Conservation (phyloP, 2,113 vertebrate genomes). For the Myocastor coypus region DNA sequence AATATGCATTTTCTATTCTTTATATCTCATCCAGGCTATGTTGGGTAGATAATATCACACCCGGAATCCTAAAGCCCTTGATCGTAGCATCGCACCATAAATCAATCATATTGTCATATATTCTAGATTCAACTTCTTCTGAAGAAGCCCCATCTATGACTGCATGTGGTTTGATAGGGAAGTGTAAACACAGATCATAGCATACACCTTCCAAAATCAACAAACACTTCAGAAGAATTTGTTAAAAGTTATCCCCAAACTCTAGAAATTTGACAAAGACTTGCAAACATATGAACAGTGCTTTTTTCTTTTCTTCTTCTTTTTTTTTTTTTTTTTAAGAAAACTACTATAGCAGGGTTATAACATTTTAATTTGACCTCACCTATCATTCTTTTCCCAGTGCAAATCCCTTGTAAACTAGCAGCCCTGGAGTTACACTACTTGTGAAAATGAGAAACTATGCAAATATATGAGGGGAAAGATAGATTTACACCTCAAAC, state of each 20-base stretch:
- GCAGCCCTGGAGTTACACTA: neutral
- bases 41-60: neutral
- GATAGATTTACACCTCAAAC: neutral
- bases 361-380: neutral
- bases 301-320: no score
- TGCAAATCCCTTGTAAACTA: neutral
- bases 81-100: neutral
- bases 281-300: neutral
- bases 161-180: neutral
- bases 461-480: neutral
- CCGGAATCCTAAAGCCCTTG: neutral
- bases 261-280: constrained; percentile 5
- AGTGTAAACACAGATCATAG: neutral
- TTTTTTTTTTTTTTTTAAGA: neutral
- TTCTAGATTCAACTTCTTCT: neutral
- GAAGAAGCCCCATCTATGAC: neutral
- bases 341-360: neutral
- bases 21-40: neutral
- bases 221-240: neutral
- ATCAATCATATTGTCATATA: neutral
- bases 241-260: neutral
- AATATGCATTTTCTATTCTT: neutral
- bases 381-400: neutral
- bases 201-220: neutral
- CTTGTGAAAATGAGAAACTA: neutral